Percentiles rank a stretch among this genome's conserved stretches.
These are phyloP conservation scores for Petrolisthes cinctipes DNA, from an alignment of 2,888 invertebrate genomes.

Conservation along the genomic window DNA sequence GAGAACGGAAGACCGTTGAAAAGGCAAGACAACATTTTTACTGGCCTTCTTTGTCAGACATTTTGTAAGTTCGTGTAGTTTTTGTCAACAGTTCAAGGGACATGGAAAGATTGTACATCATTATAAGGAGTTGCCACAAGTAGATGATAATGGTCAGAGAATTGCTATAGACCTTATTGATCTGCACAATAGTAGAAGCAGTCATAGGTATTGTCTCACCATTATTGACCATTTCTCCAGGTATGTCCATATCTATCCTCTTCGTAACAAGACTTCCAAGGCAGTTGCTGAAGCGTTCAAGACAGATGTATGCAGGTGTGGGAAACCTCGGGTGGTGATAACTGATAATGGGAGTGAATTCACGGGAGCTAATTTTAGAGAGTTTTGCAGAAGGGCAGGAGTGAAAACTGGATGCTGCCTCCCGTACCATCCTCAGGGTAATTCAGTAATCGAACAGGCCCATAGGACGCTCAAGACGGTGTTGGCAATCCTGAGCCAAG, in stretches of 20 bases:
- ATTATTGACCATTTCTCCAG: not conserved
- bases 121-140: not conserved
- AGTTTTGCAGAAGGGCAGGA: not conserved
- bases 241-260: not conserved
- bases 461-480: slow-evolving; percentile 8
- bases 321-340: not conserved
- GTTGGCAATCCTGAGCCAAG: not conserved
- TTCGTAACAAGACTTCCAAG: not conserved
- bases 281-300: not conserved
- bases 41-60: not conserved
- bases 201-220: not conserved
- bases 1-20: not conserved
- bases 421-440: slow-evolving; percentile 10
- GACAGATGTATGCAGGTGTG: not conserved
- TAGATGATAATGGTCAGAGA: not conserved
- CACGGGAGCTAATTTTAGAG: not conserved
- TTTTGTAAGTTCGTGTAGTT: not conserved
- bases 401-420: not conserved
- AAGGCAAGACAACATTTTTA: slow-evolving; percentile 7
- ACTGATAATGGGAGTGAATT: slow-evolving; percentile 1
- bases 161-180: not conserved
- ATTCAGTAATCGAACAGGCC: not conserved
- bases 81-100: not conserved
- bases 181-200: not conserved
- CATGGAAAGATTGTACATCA: not conserved